phyloP scores from a whole-genome alignment of 1,140 invertebrate species.

The Solenopsis invicta region DNA sequence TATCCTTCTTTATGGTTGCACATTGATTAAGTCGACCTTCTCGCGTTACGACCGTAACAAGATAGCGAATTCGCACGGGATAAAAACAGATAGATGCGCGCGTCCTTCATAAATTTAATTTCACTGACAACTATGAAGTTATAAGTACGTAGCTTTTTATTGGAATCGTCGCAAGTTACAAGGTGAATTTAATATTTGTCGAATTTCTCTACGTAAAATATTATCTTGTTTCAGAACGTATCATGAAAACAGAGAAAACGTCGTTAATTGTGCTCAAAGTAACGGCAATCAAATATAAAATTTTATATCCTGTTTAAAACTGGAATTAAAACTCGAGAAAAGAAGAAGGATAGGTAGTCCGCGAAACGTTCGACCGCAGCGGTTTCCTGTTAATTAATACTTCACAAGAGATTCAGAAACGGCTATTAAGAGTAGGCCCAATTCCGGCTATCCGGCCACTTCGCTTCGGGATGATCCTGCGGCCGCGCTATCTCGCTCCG shows the following conservation, averaged over 20 bases:
- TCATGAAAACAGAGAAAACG: background rate
- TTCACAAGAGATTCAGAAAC: conserved; percentile 58
- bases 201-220: background rate
- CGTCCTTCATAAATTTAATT: background rate
- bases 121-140: background rate
- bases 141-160: background rate
- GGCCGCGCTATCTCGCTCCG: conserved; percentile 50
- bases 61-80: background rate
- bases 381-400: conserved; percentile 65
- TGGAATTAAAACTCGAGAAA: background rate
- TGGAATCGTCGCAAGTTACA: background rate
- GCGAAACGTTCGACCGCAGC: conserved; percentile 8
- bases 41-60: conserved; percentile 20
- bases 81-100: background rate
- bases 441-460: conserved; percentile 43
- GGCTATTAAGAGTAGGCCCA: conserved; percentile 52
- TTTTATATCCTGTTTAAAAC: background rate
- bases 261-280: background rate
- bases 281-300: background rate
- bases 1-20: conserved; percentile 10
- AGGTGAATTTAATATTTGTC: conserved; percentile 1
- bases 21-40: conserved; percentile 16
- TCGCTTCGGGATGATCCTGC: conserved; percentile 52
- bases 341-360: background rate
- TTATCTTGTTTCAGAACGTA: background rate